phyloP scores from a whole-genome alignment of 2,888 invertebrate species.

The Noctua janthe region DNA sequence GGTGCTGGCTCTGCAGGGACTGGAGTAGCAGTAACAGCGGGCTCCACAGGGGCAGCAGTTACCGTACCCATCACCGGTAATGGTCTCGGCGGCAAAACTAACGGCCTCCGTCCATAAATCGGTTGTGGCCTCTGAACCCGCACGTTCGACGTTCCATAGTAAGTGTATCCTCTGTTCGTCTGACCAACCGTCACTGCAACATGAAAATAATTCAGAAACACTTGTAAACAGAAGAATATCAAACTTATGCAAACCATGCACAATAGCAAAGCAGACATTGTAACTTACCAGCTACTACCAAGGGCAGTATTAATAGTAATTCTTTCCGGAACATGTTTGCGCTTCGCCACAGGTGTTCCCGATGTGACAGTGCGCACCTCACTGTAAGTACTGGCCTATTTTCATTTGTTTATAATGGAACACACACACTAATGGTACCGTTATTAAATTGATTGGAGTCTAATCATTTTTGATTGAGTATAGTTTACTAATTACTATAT shows the following conservation, averaged over 20 bases:
- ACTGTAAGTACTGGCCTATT: constrained; percentile 25
- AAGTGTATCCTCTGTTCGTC: constrained; percentile 43
- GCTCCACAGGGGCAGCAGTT: not conserved
- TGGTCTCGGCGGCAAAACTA: constrained; percentile 11
- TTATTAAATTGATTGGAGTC: constrained; percentile 32
- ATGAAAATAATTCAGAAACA: constrained; percentile 31
- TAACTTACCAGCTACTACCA: constrained; percentile 73
- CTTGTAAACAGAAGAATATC: constrained; percentile 30
- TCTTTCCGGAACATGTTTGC: constrained; percentile 62
- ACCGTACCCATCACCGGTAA: not conserved
- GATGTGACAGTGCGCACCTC: constrained; percentile 22
- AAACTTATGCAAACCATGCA: constrained; percentile 22
- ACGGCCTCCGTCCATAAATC: constrained; percentile 15
- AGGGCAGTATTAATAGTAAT: constrained; percentile 68
- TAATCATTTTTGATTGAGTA: constrained; percentile 61
- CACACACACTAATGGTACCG: constrained; percentile 36
- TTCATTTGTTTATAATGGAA: constrained; percentile 37
- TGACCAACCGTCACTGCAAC: constrained; percentile 43
- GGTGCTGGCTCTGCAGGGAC: not conserved
- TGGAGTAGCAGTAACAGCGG: not conserved
- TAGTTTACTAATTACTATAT: constrained; percentile 54
- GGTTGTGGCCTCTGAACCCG: constrained; percentile 58
- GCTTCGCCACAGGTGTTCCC: constrained; percentile 26
- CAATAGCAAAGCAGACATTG: constrained; percentile 43
- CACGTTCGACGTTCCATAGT: constrained; percentile 67